Conservation (phyloP, 1,140 invertebrate species). For the Aphelinus atriplicis region DNA sequence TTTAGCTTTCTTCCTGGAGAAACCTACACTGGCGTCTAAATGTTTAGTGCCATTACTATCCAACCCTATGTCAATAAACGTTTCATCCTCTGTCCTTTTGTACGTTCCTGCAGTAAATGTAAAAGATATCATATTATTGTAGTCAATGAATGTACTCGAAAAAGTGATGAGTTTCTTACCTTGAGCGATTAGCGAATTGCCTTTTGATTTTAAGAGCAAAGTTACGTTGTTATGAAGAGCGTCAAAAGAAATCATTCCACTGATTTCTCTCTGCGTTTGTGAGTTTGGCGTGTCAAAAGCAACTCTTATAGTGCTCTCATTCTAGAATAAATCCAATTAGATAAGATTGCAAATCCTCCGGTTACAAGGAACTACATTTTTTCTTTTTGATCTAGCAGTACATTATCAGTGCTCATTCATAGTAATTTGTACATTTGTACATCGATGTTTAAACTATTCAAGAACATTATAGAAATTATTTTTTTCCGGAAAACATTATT, state of each 20-base stretch:
- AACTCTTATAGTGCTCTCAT: conserved; percentile 69
- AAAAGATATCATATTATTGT: too few species aligned
- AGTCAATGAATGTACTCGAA: not conserved
- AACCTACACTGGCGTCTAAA: conserved; percentile 70
- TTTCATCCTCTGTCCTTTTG: conserved; percentile 72
- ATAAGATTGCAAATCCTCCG: too few species aligned
- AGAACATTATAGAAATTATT: too few species aligned
- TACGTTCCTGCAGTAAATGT: conserved; percentile 67
- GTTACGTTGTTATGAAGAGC: conserved; percentile 69
- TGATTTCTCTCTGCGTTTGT: conserved; percentile 68
- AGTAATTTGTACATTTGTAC: too few species aligned
- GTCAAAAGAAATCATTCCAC: conserved; percentile 69
- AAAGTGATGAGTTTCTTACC: conserved; percentile 49
- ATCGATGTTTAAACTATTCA: too few species aligned
- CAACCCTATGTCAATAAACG: conserved; percentile 72
- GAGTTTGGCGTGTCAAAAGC: conserved; percentile 77
- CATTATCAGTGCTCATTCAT: too few species aligned
- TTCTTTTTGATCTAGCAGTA: too few species aligned
- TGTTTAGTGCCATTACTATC: conserved; percentile 78
- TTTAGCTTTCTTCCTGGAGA: conserved; percentile 65
- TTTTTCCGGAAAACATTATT: too few species aligned
- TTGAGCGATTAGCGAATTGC: conserved; percentile 71
- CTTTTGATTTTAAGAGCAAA: conserved; percentile 70
- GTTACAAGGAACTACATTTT: too few species aligned
- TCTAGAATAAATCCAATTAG: conserved; percentile 52